phyloP scores from a whole-genome alignment of 2,888 invertebrate species.

The Priocnemis perturbator region DNA sequence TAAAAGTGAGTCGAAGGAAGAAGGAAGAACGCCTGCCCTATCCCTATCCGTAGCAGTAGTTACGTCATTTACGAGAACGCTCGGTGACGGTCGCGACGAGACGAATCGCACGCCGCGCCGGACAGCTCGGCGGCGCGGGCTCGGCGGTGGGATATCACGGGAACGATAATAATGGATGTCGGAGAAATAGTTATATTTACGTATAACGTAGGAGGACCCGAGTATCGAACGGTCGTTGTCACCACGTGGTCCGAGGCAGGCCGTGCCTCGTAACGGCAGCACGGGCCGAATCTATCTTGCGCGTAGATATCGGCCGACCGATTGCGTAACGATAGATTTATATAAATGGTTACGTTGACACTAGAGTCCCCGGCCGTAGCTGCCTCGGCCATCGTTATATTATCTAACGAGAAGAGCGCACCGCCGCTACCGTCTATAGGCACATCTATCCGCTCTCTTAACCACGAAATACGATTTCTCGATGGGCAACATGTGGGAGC shows the following conservation, averaged over 20 bases:
- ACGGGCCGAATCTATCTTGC: slow-evolving; percentile 65
- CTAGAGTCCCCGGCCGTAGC: slow-evolving; percentile 58
- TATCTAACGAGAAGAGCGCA: slow-evolving; percentile 63
- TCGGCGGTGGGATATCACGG: neutral
- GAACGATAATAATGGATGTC: neutral
- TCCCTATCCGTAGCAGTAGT: no score
- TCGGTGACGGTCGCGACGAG: neutral
- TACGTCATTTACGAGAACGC: no score
- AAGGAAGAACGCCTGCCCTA: no score
- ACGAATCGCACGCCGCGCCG: neutral
- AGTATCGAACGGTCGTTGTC: slow-evolving; percentile 16
- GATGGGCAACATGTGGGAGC: neutral
- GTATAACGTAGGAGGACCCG: slow-evolving; percentile 13
- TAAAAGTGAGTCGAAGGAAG: no score
- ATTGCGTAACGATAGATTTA: slow-evolving; percentile 74
- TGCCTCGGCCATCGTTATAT: slow-evolving; percentile 60
- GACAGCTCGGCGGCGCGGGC: no score
- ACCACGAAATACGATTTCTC: slow-evolving; percentile 14
- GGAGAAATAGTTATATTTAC: slow-evolving; percentile 16
- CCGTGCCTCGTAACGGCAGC: slow-evolving; percentile 43
- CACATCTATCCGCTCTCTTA: slow-evolving; percentile 11
- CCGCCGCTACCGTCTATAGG: slow-evolving; percentile 13
- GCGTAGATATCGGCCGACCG: slow-evolving; percentile 65
- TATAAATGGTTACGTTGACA: slow-evolving; percentile 76
- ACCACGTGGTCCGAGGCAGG: slow-evolving; percentile 39